phyloP scores from a whole-genome alignment of 1,140 invertebrate species.

The Uloborus diversus region DNA sequence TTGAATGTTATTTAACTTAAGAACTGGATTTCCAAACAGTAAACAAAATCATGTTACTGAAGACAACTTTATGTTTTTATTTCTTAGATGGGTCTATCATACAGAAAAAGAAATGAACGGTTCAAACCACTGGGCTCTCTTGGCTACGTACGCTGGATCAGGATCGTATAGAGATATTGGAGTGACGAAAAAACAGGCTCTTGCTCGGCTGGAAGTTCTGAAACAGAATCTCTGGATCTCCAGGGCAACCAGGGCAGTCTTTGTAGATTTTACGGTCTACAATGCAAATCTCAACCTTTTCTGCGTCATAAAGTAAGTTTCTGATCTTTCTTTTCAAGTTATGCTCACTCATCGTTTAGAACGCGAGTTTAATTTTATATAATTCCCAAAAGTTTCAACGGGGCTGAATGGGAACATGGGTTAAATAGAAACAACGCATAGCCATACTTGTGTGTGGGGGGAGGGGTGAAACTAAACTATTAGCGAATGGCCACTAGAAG shows the following conservation, averaged over 20 bases:
- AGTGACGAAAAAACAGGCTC: conserved; percentile 64
- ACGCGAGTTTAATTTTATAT: too few species aligned
- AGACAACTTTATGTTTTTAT: not conserved
- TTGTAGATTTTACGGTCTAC: conserved; percentile 79
- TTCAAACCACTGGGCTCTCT: conserved; percentile 67
- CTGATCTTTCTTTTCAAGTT: too few species aligned
- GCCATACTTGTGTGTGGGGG: too few species aligned
- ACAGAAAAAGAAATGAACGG: conserved; percentile 66
- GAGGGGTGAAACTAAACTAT: too few species aligned
- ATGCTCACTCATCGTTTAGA: too few species aligned
- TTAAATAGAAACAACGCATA: too few species aligned
- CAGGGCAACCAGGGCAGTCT: conserved; percentile 74
- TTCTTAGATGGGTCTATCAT: conserved; percentile 65
- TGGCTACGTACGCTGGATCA: conserved; percentile 70
- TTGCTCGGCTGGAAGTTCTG: conserved; percentile 68
- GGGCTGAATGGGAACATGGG: too few species aligned
- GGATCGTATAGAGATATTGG: conserved; percentile 70
- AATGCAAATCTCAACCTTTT: conserved; percentile 81
- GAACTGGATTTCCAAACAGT: too few species aligned
- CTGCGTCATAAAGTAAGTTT: conserved; percentile 70
- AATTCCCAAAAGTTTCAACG: too few species aligned
- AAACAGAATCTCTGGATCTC: conserved; percentile 75
- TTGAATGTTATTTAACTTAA: too few species aligned
- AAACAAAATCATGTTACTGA: too few species aligned
- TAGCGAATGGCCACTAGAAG: too few species aligned